A percentile compares a stretch with the other conserved stretches of the same genome.
Evolutionary conservation across 2,888 invertebrate species (phyloP).

Genomic region (Leucoptera coffeella): DNA sequence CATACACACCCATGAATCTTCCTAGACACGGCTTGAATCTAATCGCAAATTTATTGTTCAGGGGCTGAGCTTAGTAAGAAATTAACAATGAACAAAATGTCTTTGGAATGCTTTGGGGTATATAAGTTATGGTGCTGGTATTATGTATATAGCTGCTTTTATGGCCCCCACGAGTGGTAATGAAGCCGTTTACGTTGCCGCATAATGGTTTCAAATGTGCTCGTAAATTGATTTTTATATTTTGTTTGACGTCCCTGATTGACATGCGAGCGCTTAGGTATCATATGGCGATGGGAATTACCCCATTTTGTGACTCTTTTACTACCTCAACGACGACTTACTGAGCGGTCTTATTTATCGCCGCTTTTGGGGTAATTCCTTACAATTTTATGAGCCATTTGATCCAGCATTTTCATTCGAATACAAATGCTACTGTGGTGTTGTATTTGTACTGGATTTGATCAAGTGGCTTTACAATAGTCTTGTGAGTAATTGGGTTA

Average conservation of each 20-base stretch:
- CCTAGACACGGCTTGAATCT: slow-evolving; percentile 31
- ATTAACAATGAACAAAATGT: slow-evolving; percentile 44
- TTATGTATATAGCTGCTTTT: slow-evolving; percentile 18
- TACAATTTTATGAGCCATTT: slow-evolving; percentile 48
- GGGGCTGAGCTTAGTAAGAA: slow-evolving; percentile 33
- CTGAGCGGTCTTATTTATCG: slow-evolving; percentile 39
- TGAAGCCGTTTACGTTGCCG: slow-evolving; percentile 36
- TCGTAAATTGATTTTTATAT: slow-evolving; percentile 47
- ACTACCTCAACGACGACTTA: slow-evolving; percentile 30
- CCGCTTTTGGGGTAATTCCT: slow-evolving; percentile 41
- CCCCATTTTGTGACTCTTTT: slow-evolving; percentile 25
- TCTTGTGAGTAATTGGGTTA: too few relatives aligned
- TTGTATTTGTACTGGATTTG: too few relatives aligned
- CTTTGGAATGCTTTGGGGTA: slow-evolving; percentile 12
- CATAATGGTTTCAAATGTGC: slow-evolving; percentile 29
- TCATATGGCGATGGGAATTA: slow-evolving; percentile 11
- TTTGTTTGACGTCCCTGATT: slow-evolving; percentile 52
- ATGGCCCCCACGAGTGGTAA: slow-evolving; percentile 30
- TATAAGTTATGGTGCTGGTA: slow-evolving; percentile 14
- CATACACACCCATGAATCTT: slow-evolving; percentile 28
- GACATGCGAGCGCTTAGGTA: slow-evolving; percentile 27
- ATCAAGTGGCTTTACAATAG: too few relatives aligned
- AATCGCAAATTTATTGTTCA: slow-evolving; percentile 46
- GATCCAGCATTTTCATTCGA: too few relatives aligned
- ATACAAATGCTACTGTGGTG: too few relatives aligned